Base-by-base conservation (phyloP, 2,888 invertebrate genomes). In the Spilarctia lutea region DNA sequence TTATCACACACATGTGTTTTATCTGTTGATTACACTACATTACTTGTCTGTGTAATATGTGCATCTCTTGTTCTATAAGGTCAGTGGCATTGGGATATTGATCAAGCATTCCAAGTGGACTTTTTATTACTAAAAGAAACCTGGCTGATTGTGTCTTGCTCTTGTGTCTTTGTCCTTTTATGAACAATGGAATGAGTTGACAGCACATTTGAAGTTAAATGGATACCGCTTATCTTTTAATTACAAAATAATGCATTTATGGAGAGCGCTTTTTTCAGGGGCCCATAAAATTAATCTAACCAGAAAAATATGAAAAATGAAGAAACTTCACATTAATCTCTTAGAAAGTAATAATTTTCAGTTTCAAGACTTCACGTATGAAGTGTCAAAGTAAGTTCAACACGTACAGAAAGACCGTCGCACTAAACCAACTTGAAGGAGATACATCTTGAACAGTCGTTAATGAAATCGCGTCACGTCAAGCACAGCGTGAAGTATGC, bases 401-500 rank as follows among this genome's bases (percentile, higher is more conserved):
- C 77, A 78, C 81, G 56, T 74, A 81, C 72, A 72, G 68, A 79
- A 42, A 79, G 65, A 79, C 67, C 8, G 33, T 11, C 73, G 7
- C 71, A 83, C 73, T 77, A 68, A 24, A 13, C n/a, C 39, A 72
- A 76, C 68, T 73, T 65, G 63, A 63, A 70, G 63, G 48, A 42
- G 72, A 74, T 74, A 73, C 75, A 75, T 75, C 81, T 72, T 63
- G 73, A 73, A 60, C 71, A 75, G 84, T 87, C 88, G 88, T 88
- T 90, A 89, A 89, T 89, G 86, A 86, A 88, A 90, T 88, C 88
- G 86, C 87, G 86, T 86, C 85, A 82, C 86, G 83, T 85, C 86
- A 86, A 86, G 83, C 84, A 77, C 82, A 81, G 78, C 84, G 85
- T 87, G 83, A 86, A 85, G 86, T 86, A 85, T 84, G 83, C 81